Percentiles rank a stretch among this genome's conserved stretches.
phyloP scores from a whole-genome alignment of 2,113 vertebrate species.

The Ginglymostoma cirratum region DNA sequence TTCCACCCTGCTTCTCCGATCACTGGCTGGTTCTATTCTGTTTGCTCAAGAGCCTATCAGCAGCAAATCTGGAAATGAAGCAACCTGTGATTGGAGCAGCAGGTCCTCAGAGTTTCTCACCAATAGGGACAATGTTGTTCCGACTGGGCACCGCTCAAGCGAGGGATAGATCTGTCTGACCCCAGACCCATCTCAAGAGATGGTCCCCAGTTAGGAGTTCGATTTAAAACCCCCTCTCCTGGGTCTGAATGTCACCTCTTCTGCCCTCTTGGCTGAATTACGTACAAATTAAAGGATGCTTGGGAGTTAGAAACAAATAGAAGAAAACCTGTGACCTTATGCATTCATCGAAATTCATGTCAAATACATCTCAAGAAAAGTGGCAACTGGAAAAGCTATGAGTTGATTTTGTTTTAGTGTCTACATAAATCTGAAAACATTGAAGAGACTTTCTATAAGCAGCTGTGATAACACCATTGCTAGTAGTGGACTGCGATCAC shows the following conservation, averaged over 20 bases:
- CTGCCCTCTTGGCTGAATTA: neutral
- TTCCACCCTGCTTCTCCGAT: no score
- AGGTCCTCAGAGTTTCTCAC: no score
- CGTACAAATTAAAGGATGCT: neutral
- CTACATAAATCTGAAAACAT: neutral
- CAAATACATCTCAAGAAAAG: neutral
- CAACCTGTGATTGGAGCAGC: no score
- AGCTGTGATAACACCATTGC: neutral
- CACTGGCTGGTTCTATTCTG: no score
- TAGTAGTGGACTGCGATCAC: neutral
- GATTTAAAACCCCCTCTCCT: no score
- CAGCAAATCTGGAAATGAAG: no score
- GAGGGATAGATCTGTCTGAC: no score
- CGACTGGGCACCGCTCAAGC: no score
- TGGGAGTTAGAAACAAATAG: neutral
- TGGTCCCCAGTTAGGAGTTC: no score
- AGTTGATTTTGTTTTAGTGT: neutral
- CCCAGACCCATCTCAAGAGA: no score
- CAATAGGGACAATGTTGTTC: no score
- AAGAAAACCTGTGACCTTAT: neutral
- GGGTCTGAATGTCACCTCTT: neutral
- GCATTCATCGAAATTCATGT: neutral
- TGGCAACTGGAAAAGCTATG: neutral
- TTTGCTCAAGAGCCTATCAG: no score
- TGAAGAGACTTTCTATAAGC: neutral